phyloP scores from a whole-genome alignment of 2,113 vertebrate species.

The Romanogobio albipinnatus region DNA sequence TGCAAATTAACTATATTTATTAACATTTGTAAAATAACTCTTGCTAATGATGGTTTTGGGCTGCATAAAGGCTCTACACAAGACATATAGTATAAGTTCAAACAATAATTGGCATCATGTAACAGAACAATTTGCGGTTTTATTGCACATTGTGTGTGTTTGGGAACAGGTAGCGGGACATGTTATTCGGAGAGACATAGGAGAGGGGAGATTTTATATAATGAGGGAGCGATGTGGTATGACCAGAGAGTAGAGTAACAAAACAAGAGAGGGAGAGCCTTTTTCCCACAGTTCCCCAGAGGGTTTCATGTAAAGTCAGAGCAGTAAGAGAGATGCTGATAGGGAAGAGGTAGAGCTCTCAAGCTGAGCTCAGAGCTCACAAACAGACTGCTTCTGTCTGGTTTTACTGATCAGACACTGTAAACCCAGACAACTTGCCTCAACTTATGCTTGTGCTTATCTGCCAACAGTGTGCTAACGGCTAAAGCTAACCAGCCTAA shows the following conservation, averaged over 20 bases:
- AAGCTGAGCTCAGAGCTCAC: slow-evolving; percentile 39
- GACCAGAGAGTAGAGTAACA: slow-evolving; percentile 74
- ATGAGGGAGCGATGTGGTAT: slow-evolving; percentile 67
- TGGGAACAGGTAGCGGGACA: slow-evolving; percentile 61
- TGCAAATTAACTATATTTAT: neutral
- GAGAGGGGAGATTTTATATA: slow-evolving; percentile 74
- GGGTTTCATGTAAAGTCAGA: slow-evolving; percentile 84
- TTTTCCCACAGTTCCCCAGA: slow-evolving; percentile 85
- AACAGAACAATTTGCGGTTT: slow-evolving; percentile 55
- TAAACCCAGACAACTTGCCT: slow-evolving; percentile 39
- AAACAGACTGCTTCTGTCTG: slow-evolving; percentile 51
- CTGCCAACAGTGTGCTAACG: neutral
- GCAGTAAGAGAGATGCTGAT: slow-evolving; percentile 75
- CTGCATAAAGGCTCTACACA: slow-evolving; percentile 4
- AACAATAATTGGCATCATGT: slow-evolving; percentile 21
- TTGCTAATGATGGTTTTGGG: neutral
- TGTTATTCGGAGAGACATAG: slow-evolving; percentile 44
- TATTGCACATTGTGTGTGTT: slow-evolving; percentile 72
- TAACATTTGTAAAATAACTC: neutral
- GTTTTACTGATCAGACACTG: slow-evolving; percentile 32
- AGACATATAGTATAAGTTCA: neutral
- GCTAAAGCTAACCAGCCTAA: neutral
- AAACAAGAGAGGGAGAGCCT: slow-evolving; percentile 68
- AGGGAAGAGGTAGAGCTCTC: slow-evolving; percentile 49
- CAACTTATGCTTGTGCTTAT: neutral